A percentile compares a stretch with the other conserved stretches of the same genome.
These are phyloP conservation scores for Drosophila chauvacae DNA, from an alignment of 1,140 invertebrate species.

Conservation along the genomic window DNA sequence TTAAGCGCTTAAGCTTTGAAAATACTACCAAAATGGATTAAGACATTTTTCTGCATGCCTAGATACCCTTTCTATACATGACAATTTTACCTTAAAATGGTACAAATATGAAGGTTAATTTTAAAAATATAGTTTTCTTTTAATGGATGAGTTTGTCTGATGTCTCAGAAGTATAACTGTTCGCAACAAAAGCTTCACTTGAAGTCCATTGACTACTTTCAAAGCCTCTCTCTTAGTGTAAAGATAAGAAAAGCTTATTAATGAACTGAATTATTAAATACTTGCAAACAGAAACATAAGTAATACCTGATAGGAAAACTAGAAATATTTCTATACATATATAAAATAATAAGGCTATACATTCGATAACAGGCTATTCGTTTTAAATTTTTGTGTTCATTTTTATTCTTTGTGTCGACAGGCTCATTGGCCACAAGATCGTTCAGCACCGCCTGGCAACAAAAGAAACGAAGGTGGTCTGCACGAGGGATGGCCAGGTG, in stretches of 20 bases:
- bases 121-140: background rate
- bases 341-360: background rate
- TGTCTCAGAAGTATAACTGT: background rate
- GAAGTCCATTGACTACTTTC: slow-evolving; percentile 8
- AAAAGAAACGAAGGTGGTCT: slow-evolving; percentile 49
- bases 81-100: too few species aligned
- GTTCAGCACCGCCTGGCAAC: slow-evolving; percentile 62
- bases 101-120: background rate
- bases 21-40: background rate
- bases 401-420: background rate
- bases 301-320: background rate
- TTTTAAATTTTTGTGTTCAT: background rate
- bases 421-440: slow-evolving; percentile 63
- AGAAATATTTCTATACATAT: background rate
- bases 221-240: background rate
- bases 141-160: background rate
- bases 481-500: slow-evolving; percentile 57
- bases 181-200: background rate
- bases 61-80: too few species aligned
- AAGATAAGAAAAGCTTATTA: slow-evolving; percentile 47
- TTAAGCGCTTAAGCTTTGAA: background rate
- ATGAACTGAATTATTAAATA: background rate
- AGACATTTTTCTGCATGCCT: too few species aligned
- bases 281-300: background rate
- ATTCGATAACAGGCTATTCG: too few species aligned